Base-by-base conservation (phyloP, 2,888 invertebrate genomes). In the Altica lythri region DNA sequence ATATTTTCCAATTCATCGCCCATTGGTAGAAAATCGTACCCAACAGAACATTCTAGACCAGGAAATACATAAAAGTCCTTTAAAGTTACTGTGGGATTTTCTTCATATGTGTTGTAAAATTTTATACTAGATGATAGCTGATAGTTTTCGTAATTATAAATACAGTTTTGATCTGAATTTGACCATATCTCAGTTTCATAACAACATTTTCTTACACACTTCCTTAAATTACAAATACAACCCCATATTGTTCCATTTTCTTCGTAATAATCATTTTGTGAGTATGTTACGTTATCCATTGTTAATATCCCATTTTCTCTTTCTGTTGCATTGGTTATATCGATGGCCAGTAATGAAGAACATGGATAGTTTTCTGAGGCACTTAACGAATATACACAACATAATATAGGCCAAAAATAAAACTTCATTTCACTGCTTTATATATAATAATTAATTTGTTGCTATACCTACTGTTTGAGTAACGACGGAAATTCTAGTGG, bases 281-380 rank as follows among this genome's bases (percentile, higher is more conserved):
- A 12, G 10, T 40, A 40, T 9, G 13, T 40, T 1, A 54, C 16
- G 4, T 37, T 25, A 22, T 58, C 18, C n/a, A n/a, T 19, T 37
- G 45, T 55, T 51, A n/a, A 45, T 19, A 44, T 4, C 32, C 38
- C 2, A 17, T 27, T 18, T 9, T 40, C 4, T 8, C 29, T 2
- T 62, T 40, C 14, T 4, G 5, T 1, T 1, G 40, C 63, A 40
- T 59, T 52, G 1, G 60, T 44, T 9, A 66, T 56, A 16, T 40
- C 25, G 4, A 40, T 12, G 10, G 9, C 10, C 2, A 25, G 17
- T 4, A 9, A 40, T 22, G 12, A 2, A 9, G 19, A 9, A 25
- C 40, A 40, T 2, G 40, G 40, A 14, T 10, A 9, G 2, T 40
- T 8, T 22, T 40, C 10, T 5, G 40, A 9, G 3, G 5, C n/a